Evolutionary conservation across 1,140 invertebrate genomes (phyloP).

Genomic region (Drusus annulatus): DNA sequence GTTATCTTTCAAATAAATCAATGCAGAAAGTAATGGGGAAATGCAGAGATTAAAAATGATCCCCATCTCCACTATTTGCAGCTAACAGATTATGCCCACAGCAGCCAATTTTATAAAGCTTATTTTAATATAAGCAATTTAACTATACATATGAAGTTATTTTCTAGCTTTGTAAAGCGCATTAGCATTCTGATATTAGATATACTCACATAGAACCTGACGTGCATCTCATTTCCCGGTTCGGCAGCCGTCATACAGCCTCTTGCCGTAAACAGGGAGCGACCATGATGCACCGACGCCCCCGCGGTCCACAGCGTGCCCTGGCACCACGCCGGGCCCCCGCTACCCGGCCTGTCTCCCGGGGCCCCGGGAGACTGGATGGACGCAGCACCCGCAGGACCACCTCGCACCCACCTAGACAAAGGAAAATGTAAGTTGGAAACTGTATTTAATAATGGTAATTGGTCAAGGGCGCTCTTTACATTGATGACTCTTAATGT

Average conservation of each 20-base stretch:
- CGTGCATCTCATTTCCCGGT: constrained; percentile 86
- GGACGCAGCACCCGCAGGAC: background rate
- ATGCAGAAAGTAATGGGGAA: too few relatives aligned
- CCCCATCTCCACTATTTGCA: too few relatives aligned
- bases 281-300: constrained; percentile 85
- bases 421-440: background rate
- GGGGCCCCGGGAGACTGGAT: background rate
- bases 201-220: constrained; percentile 86
- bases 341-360: constrained; percentile 43
- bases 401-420: constrained; percentile 49
- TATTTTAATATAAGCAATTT: background rate
- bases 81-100: too few relatives aligned
- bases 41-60: too few relatives aligned
- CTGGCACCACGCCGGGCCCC: constrained; percentile 81
- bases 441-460: too few relatives aligned
- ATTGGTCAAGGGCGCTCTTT: too few relatives aligned
- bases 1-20: too few relatives aligned
- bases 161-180: too few relatives aligned
- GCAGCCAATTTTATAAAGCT: background rate
- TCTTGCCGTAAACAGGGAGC: constrained; percentile 85
- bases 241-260: constrained; percentile 83
- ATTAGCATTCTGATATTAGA: too few relatives aligned
- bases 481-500: too few relatives aligned
- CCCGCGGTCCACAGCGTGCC: constrained; percentile 82
- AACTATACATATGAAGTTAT: background rate